phyloP scores from a whole-genome alignment of 2,888 invertebrate species.

The Noctua janthina region DNA sequence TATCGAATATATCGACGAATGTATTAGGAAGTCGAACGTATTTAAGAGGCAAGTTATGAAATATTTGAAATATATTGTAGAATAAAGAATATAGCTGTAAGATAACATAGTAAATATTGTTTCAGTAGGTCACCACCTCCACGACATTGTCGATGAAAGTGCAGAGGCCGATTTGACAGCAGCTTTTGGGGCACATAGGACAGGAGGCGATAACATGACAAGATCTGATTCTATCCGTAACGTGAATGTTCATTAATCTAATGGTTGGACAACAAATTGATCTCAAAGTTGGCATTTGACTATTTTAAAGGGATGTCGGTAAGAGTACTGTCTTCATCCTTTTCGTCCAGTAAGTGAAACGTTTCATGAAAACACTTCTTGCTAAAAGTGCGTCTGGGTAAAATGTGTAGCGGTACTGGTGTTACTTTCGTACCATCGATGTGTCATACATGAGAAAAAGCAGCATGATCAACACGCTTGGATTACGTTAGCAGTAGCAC shows the following conservation, averaged over 20 bases:
- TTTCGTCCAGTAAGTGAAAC: too few species aligned
- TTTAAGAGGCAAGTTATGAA: not conserved
- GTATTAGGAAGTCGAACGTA: not conserved
- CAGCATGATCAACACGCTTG: not conserved
- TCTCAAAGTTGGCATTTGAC: not conserved
- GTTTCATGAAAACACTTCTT: not conserved
- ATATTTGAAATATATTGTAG: not conserved
- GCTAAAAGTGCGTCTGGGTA: not conserved
- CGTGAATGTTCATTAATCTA: not conserved
- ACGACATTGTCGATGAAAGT: not conserved
- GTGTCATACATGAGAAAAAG: slow-evolving; percentile 18
- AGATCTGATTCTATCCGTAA: not conserved
- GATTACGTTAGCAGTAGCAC: not conserved
- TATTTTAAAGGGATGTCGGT: not conserved
- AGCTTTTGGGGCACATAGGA: not conserved
- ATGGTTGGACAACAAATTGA: not conserved
- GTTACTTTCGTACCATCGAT: not conserved
- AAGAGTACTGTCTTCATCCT: not conserved
- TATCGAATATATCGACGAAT: slow-evolving; percentile 21
- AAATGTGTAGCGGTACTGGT: not conserved
- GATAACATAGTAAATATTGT: too few species aligned
- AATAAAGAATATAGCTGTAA: not conserved
- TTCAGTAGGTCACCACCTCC: not conserved
- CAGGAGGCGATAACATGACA: not conserved
- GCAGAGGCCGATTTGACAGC: not conserved